phyloP scores from a whole-genome alignment of 2,888 invertebrate genomes.

The Andrena trimmerana region DNA sequence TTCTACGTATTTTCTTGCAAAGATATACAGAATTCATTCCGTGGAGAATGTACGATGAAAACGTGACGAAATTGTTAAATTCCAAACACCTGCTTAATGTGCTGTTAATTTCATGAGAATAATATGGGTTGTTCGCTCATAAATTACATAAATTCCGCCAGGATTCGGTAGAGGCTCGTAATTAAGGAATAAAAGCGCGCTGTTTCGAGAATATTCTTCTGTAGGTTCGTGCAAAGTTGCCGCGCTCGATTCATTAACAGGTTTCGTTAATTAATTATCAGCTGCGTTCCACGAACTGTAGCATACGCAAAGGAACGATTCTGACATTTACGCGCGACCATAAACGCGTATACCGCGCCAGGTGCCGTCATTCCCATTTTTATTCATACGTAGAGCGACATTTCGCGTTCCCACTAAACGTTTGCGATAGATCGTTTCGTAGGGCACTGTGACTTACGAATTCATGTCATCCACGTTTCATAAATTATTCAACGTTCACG shows the following conservation, averaged over 20 bases:
- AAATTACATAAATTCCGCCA: not conserved
- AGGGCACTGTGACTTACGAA: not conserved
- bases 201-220: not conserved
- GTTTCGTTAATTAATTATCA: slow-evolving; percentile 19
- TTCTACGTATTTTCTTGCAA: too few species aligned
- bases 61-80: too few species aligned
- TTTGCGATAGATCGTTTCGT: not conserved
- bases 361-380: not conserved
- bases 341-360: not conserved
- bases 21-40: too few species aligned
- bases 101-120: too few species aligned
- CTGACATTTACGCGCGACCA: slow-evolving; percentile 18
- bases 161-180: not conserved
- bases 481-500: slow-evolving; percentile 23
- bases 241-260: not conserved
- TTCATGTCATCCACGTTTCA: not conserved
- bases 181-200: not conserved
- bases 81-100: too few species aligned
- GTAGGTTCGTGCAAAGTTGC: not conserved
- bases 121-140: too few species aligned
- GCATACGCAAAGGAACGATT: not conserved
- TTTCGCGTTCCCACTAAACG: not conserved
- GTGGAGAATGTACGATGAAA: too few species aligned
- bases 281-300: not conserved
- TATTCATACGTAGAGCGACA: not conserved